These are phyloP conservation scores for Phoenicopterus ruber DNA, from an alignment of 2,113 vertebrate genomes.

Conservation along the genomic window DNA sequence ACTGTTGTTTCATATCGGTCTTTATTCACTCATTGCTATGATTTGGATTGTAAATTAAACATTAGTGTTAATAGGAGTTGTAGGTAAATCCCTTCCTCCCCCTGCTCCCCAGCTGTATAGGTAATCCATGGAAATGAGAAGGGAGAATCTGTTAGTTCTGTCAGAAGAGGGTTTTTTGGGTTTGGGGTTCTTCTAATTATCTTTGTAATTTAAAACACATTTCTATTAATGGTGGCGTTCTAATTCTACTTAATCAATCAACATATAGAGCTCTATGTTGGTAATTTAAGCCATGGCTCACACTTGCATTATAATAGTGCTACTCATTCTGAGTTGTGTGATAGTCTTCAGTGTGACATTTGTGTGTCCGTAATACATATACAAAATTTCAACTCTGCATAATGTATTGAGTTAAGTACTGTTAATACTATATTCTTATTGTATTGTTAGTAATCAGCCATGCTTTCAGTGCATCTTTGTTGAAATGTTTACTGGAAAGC, in stretches of 20 bases:
- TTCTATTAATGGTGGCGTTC: neutral
- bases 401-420: neutral
- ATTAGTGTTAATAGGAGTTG: accelerated
- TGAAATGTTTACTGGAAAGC: neutral
- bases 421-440: neutral
- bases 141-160: neutral
- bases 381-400: neutral
- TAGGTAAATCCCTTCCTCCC: neutral
- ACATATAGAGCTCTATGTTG: neutral
- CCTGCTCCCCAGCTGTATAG: neutral
- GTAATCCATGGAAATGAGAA: neutral
- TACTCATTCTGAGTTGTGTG: neutral
- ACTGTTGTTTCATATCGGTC: neutral
- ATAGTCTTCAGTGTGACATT: neutral
- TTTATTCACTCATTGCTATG: neutral
- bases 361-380: neutral
- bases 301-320: neutral
- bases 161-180: neutral
- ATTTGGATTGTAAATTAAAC: neutral
- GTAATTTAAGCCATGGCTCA: neutral
- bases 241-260: neutral
- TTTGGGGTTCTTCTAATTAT: neutral
- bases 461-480: neutral
- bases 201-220: neutral
- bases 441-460: neutral